Conservation (phyloP, 2,113 vertebrate genomes). For the Anolis carolinensis region DNA sequence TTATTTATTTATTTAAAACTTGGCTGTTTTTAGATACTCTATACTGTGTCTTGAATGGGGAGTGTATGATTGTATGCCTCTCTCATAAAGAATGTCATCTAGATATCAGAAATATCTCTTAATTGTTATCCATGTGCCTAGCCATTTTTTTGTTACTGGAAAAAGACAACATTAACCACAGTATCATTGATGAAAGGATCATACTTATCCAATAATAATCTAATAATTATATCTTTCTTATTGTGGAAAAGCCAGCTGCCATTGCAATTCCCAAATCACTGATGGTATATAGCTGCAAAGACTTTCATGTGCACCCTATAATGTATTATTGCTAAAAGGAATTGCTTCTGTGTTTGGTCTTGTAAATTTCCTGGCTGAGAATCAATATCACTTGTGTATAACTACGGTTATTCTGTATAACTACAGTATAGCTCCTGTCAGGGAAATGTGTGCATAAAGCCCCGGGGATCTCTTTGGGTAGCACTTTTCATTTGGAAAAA, state of each 20-base stretch:
- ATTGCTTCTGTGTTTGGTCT: slow-evolving; percentile 32
- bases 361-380: slow-evolving; percentile 21
- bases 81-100: background rate
- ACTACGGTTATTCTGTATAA: slow-evolving; percentile 26
- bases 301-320: slow-evolving; percentile 3
- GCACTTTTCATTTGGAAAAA: slow-evolving; percentile 15
- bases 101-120: background rate
- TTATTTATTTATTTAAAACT: background rate
- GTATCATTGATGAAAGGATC: slow-evolving; percentile 11
- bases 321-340: slow-evolving; percentile 25
- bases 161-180: background rate
- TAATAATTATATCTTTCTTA: slow-evolving; percentile 1
- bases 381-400: slow-evolving; percentile 29
- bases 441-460: slow-evolving; percentile 18
- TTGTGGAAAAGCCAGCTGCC: slow-evolving; percentile 1
- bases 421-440: slow-evolving; percentile 10
- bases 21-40: background rate
- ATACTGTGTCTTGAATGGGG: background rate
- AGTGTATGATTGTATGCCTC: background rate
- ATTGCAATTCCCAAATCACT: slow-evolving; percentile 4
- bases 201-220: slow-evolving; percentile 19
- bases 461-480: slow-evolving; percentile 20
- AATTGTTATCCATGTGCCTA: no score
- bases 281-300: background rate
- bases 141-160: background rate